These are phyloP conservation scores for Regulus satrapa DNA, from an alignment of 2,113 vertebrate species.

Conservation along the genomic window DNA sequence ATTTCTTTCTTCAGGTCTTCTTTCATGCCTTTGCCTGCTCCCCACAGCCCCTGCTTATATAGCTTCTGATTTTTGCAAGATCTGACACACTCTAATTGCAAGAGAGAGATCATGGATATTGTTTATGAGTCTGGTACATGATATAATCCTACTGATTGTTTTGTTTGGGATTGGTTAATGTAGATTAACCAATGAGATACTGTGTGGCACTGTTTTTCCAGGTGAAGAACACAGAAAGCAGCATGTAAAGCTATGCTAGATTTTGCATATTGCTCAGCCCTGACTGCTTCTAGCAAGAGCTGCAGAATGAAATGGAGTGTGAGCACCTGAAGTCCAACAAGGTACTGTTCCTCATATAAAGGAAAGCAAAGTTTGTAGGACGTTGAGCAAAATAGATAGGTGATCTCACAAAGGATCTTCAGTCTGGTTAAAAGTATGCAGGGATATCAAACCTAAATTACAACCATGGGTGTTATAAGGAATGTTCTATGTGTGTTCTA, in stretches of 20 bases:
- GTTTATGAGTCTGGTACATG: not conserved
- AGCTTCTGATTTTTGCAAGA: not conserved
- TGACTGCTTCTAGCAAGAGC: not conserved
- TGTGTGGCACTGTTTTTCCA: rapidly evolving
- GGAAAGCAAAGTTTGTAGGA: not conserved
- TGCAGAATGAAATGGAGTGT: not conserved
- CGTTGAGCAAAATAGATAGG: not conserved
- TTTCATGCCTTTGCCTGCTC: not conserved
- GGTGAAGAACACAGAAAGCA: not conserved
- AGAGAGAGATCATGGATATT: not conserved
- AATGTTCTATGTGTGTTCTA: not conserved
- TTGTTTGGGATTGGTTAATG: not conserved
- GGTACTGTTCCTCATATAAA: no score
- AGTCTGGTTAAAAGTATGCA: not conserved
- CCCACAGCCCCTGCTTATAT: rapidly evolving
- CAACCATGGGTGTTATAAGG: not conserved
- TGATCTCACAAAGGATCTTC: not conserved
- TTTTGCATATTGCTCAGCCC: not conserved
- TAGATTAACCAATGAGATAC: no score
- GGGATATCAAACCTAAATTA: not conserved
- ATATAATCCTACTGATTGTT: not conserved
- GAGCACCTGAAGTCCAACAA: not conserved
- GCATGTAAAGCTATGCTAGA: not conserved
- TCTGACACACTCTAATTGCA: not conserved
- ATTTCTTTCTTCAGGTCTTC: not conserved